Evolutionary conservation across 2,888 invertebrate genomes (phyloP), one percentile per base, ranked within the genome.

Genomic region (Ptychoptera contaminata): DNA sequence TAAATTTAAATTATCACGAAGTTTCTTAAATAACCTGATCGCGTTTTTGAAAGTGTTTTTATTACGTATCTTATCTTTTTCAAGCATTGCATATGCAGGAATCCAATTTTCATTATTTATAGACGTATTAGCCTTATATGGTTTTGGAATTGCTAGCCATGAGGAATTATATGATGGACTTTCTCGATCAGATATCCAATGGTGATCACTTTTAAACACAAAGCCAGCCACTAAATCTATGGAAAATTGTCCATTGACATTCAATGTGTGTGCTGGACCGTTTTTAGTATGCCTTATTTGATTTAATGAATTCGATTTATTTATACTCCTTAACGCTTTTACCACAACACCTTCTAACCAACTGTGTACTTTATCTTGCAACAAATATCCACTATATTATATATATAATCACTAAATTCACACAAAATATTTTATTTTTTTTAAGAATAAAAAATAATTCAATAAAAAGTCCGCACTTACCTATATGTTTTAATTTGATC

Each of bases 91-190:
- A 45, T 53, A 62, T 0, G 62, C 59, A 2, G 58, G 47, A 2
- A 46, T 42, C 32, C 32, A 42, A 11, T n/a, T 9, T 2, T 14
- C 1, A 11, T 31, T 23, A 12, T 40, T 8, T 7, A n/a, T 11
- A 2, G 16, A 2, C 1, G 10, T 10, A 34, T 6, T 36, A 8
- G 8, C 11, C 40, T 51, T 55, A 2, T 54, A 16, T 2, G 60
- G 61, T 35, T 61, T 61, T 4, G 62, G 59, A 16, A 61, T 52
- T 14, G 61, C 62, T 2, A 57, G 54, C 61, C 60, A 61, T 2
- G 45, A 32, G 49, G 31, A 16, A 46, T 42, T 1, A 30, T 42
- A 23, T 53, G 42, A n/a, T 55, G 57, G 0, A 37, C 31, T 6
- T 45, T 39, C n/a, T 43, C 43, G 45, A 44, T 7, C 29, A 5